Evolutionary conservation across 64 coral and sea anemone species (phyloP).

Genomic region (Platygyra sinensis): DNA sequence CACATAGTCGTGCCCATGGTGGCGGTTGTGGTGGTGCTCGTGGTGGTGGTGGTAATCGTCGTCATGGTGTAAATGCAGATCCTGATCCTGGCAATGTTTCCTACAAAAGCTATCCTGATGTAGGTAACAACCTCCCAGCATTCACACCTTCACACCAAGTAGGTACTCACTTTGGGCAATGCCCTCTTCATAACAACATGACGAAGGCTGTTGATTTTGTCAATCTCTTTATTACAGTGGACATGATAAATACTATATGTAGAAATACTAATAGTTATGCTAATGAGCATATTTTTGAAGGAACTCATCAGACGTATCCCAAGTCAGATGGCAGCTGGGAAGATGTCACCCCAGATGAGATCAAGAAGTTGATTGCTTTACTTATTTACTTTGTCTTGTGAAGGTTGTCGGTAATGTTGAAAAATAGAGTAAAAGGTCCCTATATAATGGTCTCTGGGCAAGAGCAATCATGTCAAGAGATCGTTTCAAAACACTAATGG

Average conservation of each 20-base stretch:
- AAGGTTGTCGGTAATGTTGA: neutral
- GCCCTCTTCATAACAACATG: conserved; percentile 25
- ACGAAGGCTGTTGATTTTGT: conserved; percentile 60
- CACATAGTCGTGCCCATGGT: neutral
- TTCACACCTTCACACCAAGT: conserved; percentile 9
- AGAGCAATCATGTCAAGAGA: conserved; percentile 24
- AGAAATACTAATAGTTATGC: conserved; percentile 67
- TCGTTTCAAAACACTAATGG: conserved; percentile 51
- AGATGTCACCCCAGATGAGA: conserved; percentile 44
- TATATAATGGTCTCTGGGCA: too few relatives aligned
- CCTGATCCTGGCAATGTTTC: conserved; percentile 27
- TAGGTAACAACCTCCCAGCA: conserved; percentile 2
- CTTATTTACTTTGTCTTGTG: conserved; percentile 72
- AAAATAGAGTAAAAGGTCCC: conserved; percentile 23
- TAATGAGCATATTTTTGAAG: conserved; percentile 19
- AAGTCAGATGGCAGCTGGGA: conserved; percentile 40
- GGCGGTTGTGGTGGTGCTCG: neutral
- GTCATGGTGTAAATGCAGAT: neutral
- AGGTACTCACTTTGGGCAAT: conserved; percentile 30
- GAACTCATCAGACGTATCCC: conserved; percentile 34
- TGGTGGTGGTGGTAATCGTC: neutral
- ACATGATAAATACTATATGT: conserved; percentile 44
- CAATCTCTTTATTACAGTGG: conserved; percentile 45
- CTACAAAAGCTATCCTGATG: conserved; percentile 41
- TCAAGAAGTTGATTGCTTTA: conserved; percentile 53